Base-by-base conservation (phyloP, 2,113 vertebrate species). In the Prinia subflava region DNA sequence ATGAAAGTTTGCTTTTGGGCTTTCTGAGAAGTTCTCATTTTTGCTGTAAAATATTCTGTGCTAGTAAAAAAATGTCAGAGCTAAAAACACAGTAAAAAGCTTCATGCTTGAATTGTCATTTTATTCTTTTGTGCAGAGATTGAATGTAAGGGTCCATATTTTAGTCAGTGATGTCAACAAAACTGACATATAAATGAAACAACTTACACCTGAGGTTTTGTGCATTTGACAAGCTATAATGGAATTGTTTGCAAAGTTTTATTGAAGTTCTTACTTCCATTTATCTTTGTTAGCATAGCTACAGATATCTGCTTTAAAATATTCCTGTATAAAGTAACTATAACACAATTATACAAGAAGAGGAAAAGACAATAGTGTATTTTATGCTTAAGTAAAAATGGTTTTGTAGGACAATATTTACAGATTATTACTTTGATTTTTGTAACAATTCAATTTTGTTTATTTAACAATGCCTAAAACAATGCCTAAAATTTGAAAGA, bases 181-280 rank as follows among this genome's bases (percentile, higher is more conserved):
- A 94, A 93, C 65, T 97, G 95, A 96, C 92, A 97, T 83, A 90
- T 79, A 97, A 97, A 97, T 97, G 96, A 96, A 97, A 97, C 46
- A 92, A 97, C 63, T 92, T 96, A 90, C 59, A 96, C 53, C 52
- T 94, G 71, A 97, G 77, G 83, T 93, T 94, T 86, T 95, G 59
- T n/a, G 68, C 92, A 83, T 97, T 98, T 97, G 97, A 97, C 96
- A 97, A 97, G 91, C 56, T 95, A 75, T 97, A 98, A 97, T 92
- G 93, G 94, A 97, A 97, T 95, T 98, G 96, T 98, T 98, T 98
- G 97, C 95, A 97, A 98, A 97, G 97, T 97, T 97, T 97, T 97
- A 97, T 97, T 97, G 96, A 97, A 97, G 95, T 97, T 49, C 78
- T 50, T 89, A 14, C 85, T 98, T 97, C 96, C 96, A 97, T 97